These are phyloP conservation scores for Oryzias curvinotus DNA, from an alignment of 2,113 vertebrate species.

Conservation along the genomic window DNA sequence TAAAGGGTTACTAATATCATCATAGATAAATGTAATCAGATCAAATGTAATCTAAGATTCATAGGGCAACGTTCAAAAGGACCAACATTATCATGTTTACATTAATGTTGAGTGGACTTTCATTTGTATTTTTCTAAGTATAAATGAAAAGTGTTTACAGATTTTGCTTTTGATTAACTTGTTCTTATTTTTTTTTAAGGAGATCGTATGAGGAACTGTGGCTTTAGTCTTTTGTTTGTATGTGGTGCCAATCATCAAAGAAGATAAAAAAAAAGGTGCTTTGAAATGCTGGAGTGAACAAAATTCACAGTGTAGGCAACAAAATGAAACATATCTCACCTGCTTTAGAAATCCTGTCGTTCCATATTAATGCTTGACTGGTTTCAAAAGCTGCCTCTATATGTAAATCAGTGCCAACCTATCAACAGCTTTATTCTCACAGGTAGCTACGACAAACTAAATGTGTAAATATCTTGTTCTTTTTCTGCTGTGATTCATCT, in stretches of 20 bases:
- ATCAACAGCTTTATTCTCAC: constrained; percentile 51
- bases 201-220: not conserved
- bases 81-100: constrained; percentile 80
- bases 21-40: constrained; percentile 76
- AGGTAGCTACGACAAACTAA: constrained; percentile 53
- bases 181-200: constrained; percentile 13
- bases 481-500: constrained; percentile 41
- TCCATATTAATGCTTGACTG: constrained; percentile 24
- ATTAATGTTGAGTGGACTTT: constrained; percentile 67
- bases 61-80: constrained; percentile 64
- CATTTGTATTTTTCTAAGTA: constrained; percentile 30
- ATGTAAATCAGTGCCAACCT: constrained; percentile 44
- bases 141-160: constrained; percentile 76
- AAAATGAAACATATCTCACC: constrained; percentile 41
- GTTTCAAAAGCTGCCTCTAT: constrained; percentile 14
- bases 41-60: constrained; percentile 77
- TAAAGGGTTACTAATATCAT: constrained; percentile 77
- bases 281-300: constrained; percentile 48
- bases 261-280: constrained; percentile 54
- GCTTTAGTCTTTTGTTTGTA: constrained; percentile 39
- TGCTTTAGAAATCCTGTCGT: constrained; percentile 31
- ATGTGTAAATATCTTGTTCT: constrained; percentile 41
- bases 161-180: constrained; percentile 59
- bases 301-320: constrained; percentile 27
- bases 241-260: constrained; percentile 71